Percentiles rank a stretch among this genome's conserved stretches.
These are phyloP conservation scores for Abrostola triplasia DNA, from an alignment of 2,888 invertebrate genomes.

Conservation along the genomic window DNA sequence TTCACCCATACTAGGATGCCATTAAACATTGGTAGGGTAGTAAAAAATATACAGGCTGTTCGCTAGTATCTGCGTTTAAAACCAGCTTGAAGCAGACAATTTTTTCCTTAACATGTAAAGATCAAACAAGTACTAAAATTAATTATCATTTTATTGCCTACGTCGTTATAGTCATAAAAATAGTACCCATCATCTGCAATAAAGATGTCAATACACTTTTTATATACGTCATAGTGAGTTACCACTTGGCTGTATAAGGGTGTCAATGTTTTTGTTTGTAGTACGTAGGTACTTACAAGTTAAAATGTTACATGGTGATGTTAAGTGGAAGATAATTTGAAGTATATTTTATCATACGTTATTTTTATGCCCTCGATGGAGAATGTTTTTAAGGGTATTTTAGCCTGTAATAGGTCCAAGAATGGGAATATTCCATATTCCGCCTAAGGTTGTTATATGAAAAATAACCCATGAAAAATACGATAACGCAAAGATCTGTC, in stretches of 20 bases:
- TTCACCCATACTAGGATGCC: too few relatives aligned
- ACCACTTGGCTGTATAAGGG: conserved; percentile 13
- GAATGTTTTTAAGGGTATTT: too few relatives aligned
- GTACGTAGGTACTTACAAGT: neutral
- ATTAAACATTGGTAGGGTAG: too few relatives aligned
- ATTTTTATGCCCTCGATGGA: neutral
- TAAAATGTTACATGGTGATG: conserved; percentile 27
- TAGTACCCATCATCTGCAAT: conserved; percentile 12
- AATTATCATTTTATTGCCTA: conserved; percentile 10
- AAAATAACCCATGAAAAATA: too few relatives aligned
- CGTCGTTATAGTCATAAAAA: conserved; percentile 8
- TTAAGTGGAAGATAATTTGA: conserved; percentile 31
- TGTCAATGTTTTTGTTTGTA: conserved; percentile 23
- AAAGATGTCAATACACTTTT: conserved; percentile 41
- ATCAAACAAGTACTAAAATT: conserved; percentile 3
- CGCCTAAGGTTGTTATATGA: too few relatives aligned
- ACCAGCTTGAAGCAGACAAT: neutral
- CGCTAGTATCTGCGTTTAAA: neutral
- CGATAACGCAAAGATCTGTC: too few relatives aligned
- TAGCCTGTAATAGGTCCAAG: neutral
- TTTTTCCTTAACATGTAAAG: conserved; percentile 6
- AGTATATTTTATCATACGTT: conserved; percentile 9
- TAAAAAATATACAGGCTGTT: neutral
- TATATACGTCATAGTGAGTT: conserved; percentile 15
- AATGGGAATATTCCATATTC: neutral